Conservation (phyloP, 2,888 invertebrate species). For the Apamea crenata region DNA sequence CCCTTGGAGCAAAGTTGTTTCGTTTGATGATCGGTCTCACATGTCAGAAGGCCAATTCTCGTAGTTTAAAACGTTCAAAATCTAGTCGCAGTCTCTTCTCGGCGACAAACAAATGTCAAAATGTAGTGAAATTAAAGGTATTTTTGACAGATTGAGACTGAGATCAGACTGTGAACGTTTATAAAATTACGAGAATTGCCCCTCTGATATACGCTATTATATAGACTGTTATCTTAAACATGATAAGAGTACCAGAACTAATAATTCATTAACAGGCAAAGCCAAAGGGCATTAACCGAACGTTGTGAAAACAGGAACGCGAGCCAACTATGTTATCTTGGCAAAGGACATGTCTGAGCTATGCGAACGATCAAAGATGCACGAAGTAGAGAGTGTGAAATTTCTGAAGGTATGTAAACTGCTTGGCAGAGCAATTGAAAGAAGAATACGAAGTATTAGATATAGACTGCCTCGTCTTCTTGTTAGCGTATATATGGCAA, state of each 20-base stretch:
- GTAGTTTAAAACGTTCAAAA: too few relatives aligned
- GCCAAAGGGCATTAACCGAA: conserved; percentile 45
- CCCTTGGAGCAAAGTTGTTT: neutral
- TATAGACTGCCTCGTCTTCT: neutral
- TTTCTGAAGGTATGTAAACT: neutral
- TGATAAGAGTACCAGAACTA: conserved; percentile 26
- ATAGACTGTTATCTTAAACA: neutral
- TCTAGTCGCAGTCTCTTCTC: too few relatives aligned
- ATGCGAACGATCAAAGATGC: conserved; percentile 39
- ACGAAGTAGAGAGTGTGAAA: conserved; percentile 14
- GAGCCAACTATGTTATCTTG: conserved; percentile 53
- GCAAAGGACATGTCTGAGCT: conserved; percentile 28
- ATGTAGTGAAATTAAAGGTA: too few relatives aligned
- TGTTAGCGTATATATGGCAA: neutral
- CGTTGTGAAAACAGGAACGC: conserved; percentile 48
- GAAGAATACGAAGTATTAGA: conserved; percentile 18
- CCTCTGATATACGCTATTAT: neutral
- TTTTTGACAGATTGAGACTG: too few relatives aligned
- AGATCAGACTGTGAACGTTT: too few relatives aligned
- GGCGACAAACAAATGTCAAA: too few relatives aligned
- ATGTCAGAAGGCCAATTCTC: too few relatives aligned
- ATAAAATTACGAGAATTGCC: too few relatives aligned
- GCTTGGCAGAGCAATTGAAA: conserved; percentile 29
- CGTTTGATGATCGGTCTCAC: neutral
- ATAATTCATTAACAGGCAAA: conserved; percentile 49